phyloP scores from a whole-genome alignment of 2,113 vertebrate genomes.

The Albula glossodonta region DNA sequence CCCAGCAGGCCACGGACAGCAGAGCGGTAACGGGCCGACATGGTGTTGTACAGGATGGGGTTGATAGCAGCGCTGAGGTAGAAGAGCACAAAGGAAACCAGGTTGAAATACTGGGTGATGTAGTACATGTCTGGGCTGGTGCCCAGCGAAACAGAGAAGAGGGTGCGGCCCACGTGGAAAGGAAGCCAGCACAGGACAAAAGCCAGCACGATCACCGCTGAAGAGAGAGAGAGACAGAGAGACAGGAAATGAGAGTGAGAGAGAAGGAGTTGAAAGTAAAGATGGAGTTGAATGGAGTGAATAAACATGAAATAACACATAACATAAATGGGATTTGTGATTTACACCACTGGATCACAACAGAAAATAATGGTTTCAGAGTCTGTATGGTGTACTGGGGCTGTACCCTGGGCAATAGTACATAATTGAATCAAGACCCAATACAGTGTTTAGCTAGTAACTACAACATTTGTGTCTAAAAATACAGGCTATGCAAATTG shows the following conservation, averaged over 20 bases:
- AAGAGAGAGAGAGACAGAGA: neutral
- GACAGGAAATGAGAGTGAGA: neutral
- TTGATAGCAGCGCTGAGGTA: constrained; percentile 76
- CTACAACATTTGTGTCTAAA: no score
- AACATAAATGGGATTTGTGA: no score
- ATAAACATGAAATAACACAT: no score
- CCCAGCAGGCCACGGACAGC: constrained; percentile 62
- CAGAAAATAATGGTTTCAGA: neutral
- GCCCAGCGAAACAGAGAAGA: constrained; percentile 63
- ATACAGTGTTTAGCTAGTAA: no score
- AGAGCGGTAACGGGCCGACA: constrained; percentile 70
- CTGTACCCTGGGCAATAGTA: neutral
- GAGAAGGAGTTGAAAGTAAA: neutral
- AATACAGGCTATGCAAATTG: no score
- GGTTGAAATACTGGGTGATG: constrained; percentile 73
- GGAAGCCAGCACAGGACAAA: constrained; percentile 78
- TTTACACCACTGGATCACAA: neutral
- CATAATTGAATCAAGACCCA: no score
- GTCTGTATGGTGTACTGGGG: neutral
- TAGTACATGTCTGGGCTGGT: constrained; percentile 55
- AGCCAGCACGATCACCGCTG: constrained; percentile 74
- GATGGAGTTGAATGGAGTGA: no score
- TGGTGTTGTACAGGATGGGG: constrained; percentile 75
- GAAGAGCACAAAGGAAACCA: constrained; percentile 71
- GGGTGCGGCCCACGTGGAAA: constrained; percentile 73